Conservation (phyloP, 2,797 vertebrate species). For the Enteromius afrohamiltoni region DNA sequence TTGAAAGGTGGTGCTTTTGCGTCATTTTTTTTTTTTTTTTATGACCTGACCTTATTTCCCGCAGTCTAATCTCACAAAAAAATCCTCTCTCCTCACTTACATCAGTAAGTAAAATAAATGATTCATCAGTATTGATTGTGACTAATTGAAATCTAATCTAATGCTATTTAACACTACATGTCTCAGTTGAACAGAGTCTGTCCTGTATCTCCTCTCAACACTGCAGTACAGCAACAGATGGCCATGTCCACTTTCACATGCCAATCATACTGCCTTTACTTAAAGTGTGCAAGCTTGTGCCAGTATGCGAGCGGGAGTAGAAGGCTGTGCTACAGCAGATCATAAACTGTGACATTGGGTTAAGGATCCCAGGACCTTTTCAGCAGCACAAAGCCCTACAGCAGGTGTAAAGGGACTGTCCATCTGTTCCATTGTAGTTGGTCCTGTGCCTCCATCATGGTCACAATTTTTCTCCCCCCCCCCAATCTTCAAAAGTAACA, state of each 20-base stretch:
- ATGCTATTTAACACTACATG: not conserved
- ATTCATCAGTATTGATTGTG: not conserved
- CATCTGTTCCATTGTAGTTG: constrained; percentile 62
- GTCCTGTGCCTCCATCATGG: constrained; percentile 20
- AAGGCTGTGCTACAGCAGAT: constrained; percentile 48
- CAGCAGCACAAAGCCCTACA: constrained; percentile 54
- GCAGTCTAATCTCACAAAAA: not conserved
- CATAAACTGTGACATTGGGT: constrained; percentile 56
- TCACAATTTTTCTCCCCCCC: constrained; percentile 5
- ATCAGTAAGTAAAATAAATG: not conserved
- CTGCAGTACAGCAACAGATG: constrained; percentile 46
- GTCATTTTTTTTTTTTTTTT: not conserved
- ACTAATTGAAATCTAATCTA: not conserved
- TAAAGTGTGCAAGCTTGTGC: constrained; percentile 31
- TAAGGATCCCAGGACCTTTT: constrained; percentile 60
- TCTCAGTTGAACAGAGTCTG: not conserved
- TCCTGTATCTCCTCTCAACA: constrained; percentile 12
- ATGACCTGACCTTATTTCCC: too few species aligned
- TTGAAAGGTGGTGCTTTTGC: not conserved
- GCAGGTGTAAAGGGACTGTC: constrained; percentile 62
- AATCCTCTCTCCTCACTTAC: not conserved
- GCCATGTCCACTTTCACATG: constrained; percentile 49
- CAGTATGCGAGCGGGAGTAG: constrained; percentile 28
- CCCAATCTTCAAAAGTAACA: constrained; percentile 12
- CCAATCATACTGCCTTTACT: constrained; percentile 37